Evolutionary conservation across 1,140 invertebrate species (phyloP).

Genomic region (Heliconius hermathena): DNA sequence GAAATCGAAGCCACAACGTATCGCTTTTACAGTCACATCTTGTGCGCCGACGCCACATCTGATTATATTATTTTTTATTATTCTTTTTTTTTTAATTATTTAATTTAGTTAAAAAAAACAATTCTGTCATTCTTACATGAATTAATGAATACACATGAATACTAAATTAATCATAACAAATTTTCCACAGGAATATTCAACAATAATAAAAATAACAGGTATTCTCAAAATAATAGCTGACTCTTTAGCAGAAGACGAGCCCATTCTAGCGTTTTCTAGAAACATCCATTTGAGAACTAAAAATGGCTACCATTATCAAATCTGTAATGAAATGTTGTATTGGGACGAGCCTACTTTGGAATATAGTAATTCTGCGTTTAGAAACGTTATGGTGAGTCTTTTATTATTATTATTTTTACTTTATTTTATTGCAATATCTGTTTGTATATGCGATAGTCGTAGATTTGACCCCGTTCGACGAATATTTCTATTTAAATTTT

Average conservation of each 20-base stretch:
- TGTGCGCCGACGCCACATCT: too few relatives aligned
- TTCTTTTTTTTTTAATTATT: too few relatives aligned
- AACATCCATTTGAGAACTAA: conserved; percentile 54
- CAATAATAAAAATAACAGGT: conserved; percentile 59
- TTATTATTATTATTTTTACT: too few relatives aligned
- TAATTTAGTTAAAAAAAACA: too few relatives aligned
- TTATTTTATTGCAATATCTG: too few relatives aligned
- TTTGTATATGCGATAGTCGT: too few relatives aligned
- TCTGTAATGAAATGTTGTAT: conserved; percentile 67
- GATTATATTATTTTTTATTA: too few relatives aligned
- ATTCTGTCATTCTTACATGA: too few relatives aligned
- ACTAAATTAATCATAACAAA: not conserved
- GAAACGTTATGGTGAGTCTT: conserved; percentile 56
- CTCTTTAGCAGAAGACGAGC: conserved; percentile 63
- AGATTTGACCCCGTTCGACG: too few relatives aligned
- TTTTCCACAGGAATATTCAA: conserved; percentile 50
- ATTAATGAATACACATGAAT: not conserved
- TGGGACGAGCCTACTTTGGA: conserved; percentile 56
- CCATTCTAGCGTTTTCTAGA: conserved; percentile 60
- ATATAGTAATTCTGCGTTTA: conserved; percentile 54
- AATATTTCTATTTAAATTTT: too few relatives aligned
- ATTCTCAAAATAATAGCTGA: conserved; percentile 60
- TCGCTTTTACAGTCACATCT: too few relatives aligned
- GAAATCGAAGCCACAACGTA: too few relatives aligned
- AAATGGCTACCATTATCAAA: conserved; percentile 59